These are phyloP conservation scores for Linurgus olivaceus DNA, from an alignment of 2,797 vertebrate species.

Conservation along the genomic window DNA sequence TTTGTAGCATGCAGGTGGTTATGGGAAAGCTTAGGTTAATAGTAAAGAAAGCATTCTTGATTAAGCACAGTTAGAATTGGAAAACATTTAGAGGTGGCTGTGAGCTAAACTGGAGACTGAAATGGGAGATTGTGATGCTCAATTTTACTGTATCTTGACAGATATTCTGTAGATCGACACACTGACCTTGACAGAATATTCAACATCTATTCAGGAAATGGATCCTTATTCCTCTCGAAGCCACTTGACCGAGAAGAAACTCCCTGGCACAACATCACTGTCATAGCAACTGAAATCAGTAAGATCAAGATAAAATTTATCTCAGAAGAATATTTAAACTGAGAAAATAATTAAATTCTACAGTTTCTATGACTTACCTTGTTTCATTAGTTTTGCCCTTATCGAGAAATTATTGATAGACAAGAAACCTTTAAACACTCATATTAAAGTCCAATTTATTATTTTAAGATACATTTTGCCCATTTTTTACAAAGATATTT, in stretches of 20 bases:
- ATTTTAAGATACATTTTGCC: background rate
- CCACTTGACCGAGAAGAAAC: conserved; percentile 90
- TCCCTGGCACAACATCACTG: conserved; percentile 94
- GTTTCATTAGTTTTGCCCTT: background rate
- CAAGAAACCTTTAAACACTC: background rate
- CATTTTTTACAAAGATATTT: background rate
- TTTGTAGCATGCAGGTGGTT: background rate
- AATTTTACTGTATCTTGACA: conserved; percentile 63
- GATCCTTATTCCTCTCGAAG: conserved; percentile 91
- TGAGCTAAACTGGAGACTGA: background rate
- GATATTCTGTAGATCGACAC: conserved; percentile 93
- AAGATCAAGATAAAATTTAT: conserved; percentile 48
- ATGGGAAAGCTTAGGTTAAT: background rate
- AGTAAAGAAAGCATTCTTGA: background rate
- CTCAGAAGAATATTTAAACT: background rate
- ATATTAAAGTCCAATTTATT: background rate
- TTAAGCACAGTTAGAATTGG: background rate
- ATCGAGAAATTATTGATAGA: background rate
- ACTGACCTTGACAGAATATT: conserved; percentile 92
- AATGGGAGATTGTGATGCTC: background rate
- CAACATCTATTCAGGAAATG: conserved; percentile 90
- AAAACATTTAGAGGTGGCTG: background rate
- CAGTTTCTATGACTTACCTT: background rate
- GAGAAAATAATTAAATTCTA: background rate
- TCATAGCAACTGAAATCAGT: conserved; percentile 95